Conservation (phyloP, 1,140 invertebrate genomes). For the Bombus sylvicola region DNA sequence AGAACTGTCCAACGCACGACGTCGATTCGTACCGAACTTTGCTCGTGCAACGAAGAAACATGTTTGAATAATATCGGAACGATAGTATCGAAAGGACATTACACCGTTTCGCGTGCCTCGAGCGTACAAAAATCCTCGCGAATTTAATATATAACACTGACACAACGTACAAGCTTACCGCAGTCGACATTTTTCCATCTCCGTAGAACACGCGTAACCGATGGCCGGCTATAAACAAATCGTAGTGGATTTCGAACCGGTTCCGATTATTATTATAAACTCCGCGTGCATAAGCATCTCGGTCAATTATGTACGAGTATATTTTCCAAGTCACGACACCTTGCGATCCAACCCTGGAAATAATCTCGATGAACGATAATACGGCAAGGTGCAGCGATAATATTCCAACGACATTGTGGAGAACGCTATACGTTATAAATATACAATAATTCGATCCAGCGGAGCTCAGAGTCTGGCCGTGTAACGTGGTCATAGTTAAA, state of each 20-base stretch:
- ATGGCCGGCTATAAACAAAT: not conserved
- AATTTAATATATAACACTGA: not conserved
- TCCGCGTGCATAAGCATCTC: not conserved
- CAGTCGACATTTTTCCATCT: not conserved
- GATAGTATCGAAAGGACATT: not conserved
- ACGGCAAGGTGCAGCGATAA: not conserved
- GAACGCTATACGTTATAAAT: not conserved
- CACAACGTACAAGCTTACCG: not conserved
- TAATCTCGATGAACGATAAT: not conserved
- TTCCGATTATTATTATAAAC: constrained; percentile 6
- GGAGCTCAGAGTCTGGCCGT: not conserved
- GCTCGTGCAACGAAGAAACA: not conserved
- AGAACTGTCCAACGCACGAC: too few relatives aligned
- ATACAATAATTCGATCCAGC: not conserved
- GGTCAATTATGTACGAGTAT: not conserved
- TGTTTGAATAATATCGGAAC: not conserved
- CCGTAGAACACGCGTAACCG: not conserved
- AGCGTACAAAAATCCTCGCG: not conserved
- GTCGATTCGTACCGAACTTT: not conserved
- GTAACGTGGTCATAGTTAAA: constrained; percentile 10
- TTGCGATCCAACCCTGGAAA: not conserved
- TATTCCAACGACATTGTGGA: not conserved
- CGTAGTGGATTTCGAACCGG: not conserved
- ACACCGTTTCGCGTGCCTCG: not conserved
- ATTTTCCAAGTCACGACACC: not conserved